Evolutionary conservation across 2,113 vertebrate species (phyloP), one percentile per base, ranked within the genome.

Genomic region (Euleptes europaea): DNA sequence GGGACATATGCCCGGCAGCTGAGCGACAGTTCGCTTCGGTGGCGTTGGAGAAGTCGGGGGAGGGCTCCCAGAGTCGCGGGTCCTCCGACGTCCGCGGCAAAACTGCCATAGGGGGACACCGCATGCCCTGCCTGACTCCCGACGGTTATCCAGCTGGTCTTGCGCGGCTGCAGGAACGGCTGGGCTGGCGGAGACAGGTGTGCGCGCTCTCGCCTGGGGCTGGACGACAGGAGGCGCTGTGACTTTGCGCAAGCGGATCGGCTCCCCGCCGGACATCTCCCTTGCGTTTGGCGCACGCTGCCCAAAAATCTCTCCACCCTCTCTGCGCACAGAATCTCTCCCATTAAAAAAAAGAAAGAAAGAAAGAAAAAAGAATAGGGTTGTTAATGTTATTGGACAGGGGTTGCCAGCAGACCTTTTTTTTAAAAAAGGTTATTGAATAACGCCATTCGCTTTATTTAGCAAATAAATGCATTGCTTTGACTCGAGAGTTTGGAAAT

Each of bases 221-320:
- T 8, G 72, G 88, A 91, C 93, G 69, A 92, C 90, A 95, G 95
- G 95, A 95, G 96, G 95, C 93, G 90, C 95, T 96, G 91, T 94
- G 91, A 69, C 44, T 81, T 95, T 92, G 33, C 78, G 0, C 57
- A 92, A 89, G 3, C 75, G 33, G 1, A 7, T 1, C n/a, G 6
- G 4, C n/a, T 40, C 21, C 51, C 54, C 54, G 33, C 1, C 6
- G 23, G 8, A 69, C 28, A 1, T 14, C 1, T 51, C 49, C 14
- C 49, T 51, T 4, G 44, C 44, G 44, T 44, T n/a, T 44, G 44
- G 44, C 54, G 15, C 60, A 9, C 60, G 11, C 35, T 3, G 4
- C 42, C 35, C 23, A 40, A 21, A 12, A 38, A 14, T 51, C 82
- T 80, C 44, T 40, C 38, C 28, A 44, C 77, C 9, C 23, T 31